Base-by-base conservation (phyloP, 2,113 vertebrate genomes). In the Pteronura brasiliensis region DNA sequence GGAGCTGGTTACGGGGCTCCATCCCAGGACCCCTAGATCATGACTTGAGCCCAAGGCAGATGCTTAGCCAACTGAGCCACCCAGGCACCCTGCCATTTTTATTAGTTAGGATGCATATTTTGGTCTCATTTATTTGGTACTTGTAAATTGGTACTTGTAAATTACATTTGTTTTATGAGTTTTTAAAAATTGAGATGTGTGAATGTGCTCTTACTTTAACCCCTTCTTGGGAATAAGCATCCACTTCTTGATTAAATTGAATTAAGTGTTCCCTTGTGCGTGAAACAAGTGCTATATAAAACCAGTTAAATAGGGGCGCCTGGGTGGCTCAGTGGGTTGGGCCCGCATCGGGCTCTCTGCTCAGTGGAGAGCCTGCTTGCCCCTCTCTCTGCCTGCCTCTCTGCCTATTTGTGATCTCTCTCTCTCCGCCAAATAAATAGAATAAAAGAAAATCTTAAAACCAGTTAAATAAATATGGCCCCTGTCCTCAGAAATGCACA, bases 91-190 rank as follows among this genome's bases (percentile, higher is more conserved):
- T 63, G 31, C 74, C 84, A 59, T 65, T 82, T 82, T 77, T 88
- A 69, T 84, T 34, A 82, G 15, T 76, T n/a, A 93, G 25, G 63
- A 69, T 86, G 23, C 82, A 39, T 88, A 74, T 63, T 96, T 77
- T 77, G 57, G 36, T 82, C 67, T 67, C 36, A 96, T 93, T 69
- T 93, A 91, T 82, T 89, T 95, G 96, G 23, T 34, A 86, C 42
- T 88, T 80, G 13, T 21, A 76, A 97, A 83, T 89, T 63, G 96
- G 23, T 34, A 86, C 42, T 88, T 80, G 13, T 21, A 76, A 97
- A 83, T 89, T 63, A 49, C 72, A 39, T 90, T 94, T 97, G 31
- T 82, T 94, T 94, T 65, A 76, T 72, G 88, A 94, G 71, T 86
- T 86, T 83, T 47, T 11, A 86, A 81, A 92, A 81, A 88, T 13